Evolutionary conservation across 2,797 vertebrate genomes (phyloP).

Genomic region (Phataginus tricuspis): DNA sequence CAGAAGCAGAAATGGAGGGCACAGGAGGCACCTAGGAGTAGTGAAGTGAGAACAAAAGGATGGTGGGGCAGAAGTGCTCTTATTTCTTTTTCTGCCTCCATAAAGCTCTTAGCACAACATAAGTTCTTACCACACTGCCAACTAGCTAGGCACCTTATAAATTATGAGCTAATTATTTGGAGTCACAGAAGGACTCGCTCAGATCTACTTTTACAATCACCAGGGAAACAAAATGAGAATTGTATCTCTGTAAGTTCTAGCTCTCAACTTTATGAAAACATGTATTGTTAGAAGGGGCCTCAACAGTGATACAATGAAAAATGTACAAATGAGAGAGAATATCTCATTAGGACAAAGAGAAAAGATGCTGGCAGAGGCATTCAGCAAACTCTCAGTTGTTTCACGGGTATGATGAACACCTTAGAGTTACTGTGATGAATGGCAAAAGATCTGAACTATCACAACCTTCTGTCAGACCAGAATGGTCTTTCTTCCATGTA

Average conservation of each 20-base stretch:
- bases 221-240: not conserved
- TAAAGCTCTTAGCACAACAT: not conserved
- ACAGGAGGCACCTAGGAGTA: no score
- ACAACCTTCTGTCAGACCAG: not conserved
- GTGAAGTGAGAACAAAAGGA: not conserved
- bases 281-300: not conserved
- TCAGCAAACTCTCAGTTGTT: not conserved
- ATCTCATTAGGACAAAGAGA: not conserved
- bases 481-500: not conserved
- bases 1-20: not conserved
- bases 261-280: not conserved
- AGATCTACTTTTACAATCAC: slow-evolving; percentile 37
- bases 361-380: not conserved
- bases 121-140: not conserved
- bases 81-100: not conserved
- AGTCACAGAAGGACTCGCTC: not conserved
- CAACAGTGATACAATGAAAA: not conserved
- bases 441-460: not conserved
- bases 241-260: not conserved
- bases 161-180: not conserved
- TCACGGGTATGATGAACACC: not conserved
- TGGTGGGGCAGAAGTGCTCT: not conserved
- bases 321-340: not conserved
- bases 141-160: not conserved
- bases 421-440: not conserved